A percentile compares a stretch with the other conserved stretches of the same genome.
These are phyloP conservation scores for Acropternis orthonyx DNA, from an alignment of 2,797 vertebrate genomes.

Conservation along the genomic window DNA sequence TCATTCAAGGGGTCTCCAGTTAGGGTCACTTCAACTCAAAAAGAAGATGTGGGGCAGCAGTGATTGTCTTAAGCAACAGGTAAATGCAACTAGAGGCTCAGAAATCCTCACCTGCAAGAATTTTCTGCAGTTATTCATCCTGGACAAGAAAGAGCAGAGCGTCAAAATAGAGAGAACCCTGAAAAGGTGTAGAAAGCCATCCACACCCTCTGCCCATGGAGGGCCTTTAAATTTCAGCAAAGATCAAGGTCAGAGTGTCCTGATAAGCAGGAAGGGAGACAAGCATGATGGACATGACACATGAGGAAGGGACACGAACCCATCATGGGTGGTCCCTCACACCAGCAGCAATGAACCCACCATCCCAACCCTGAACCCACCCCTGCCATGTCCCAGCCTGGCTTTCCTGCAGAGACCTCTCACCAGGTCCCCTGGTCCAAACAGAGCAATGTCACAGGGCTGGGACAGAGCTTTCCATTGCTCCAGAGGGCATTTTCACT, in stretches of 20 bases:
- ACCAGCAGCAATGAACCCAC: not conserved
- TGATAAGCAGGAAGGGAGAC: not conserved
- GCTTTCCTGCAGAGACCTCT: not conserved
- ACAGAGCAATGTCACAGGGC: not conserved
- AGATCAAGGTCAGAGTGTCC: not conserved
- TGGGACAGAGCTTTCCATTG: not conserved
- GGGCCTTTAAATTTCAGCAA: not conserved
- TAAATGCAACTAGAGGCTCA: not conserved
- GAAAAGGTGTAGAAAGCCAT: not conserved
- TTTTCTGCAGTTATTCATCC: not conserved
- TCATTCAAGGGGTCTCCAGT: not conserved
- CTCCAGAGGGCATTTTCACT: not conserved
- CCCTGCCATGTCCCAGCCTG: not conserved
- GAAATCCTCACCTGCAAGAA: not conserved
- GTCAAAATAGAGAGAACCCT: not conserved
- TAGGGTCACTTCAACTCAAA: not conserved
- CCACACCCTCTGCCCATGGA: not conserved
- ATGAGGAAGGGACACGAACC: not conserved
- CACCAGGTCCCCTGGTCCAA: not conserved
- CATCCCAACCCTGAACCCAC: not conserved
- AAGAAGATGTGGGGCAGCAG: not conserved
- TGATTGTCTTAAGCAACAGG: not conserved
- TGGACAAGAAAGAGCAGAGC: not conserved
- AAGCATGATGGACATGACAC: rapidly evolving
- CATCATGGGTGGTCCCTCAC: not conserved